Evolutionary conservation across 2,888 invertebrate genomes (phyloP).

Genomic region (Spilosoma lubricipeda): DNA sequence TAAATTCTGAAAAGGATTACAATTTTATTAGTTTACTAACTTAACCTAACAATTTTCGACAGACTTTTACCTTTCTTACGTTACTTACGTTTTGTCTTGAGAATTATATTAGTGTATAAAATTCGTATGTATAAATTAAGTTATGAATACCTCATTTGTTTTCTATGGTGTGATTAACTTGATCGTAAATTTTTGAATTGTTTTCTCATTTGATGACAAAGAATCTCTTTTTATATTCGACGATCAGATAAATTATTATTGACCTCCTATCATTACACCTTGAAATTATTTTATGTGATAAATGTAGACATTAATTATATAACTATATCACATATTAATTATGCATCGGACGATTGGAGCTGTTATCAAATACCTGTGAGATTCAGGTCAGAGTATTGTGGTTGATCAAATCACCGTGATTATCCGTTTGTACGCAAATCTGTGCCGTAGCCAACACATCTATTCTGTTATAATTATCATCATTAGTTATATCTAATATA

Average conservation of each 20-base stretch:
- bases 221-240: not conserved
- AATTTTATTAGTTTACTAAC: too few relatives aligned
- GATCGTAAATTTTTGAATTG: not conserved
- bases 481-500: not conserved
- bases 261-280: not conserved
- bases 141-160: too few relatives aligned
- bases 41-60: too few relatives aligned
- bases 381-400: conserved; percentile 45
- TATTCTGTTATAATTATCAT: not conserved
- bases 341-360: conserved; percentile 36
- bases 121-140: too few relatives aligned
- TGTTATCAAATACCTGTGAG: conserved; percentile 47
- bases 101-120: too few relatives aligned
- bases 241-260: too few relatives aligned
- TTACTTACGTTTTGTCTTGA: too few relatives aligned
- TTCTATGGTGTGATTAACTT: not conserved
- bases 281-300: not conserved
- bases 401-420: conserved; percentile 42
- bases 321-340: conserved; percentile 30
- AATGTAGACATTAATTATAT: not conserved
- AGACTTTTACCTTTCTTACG: too few relatives aligned
- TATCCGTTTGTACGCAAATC: conserved; percentile 39
- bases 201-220: not conserved
- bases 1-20: too few relatives aligned
- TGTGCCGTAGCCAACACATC: conserved; percentile 13